Percentiles rank a stretch among this genome's conserved stretches.
Evolutionary conservation across 1,140 invertebrate species (phyloP).

Genomic region (Brachionus rotundiformis): DNA sequence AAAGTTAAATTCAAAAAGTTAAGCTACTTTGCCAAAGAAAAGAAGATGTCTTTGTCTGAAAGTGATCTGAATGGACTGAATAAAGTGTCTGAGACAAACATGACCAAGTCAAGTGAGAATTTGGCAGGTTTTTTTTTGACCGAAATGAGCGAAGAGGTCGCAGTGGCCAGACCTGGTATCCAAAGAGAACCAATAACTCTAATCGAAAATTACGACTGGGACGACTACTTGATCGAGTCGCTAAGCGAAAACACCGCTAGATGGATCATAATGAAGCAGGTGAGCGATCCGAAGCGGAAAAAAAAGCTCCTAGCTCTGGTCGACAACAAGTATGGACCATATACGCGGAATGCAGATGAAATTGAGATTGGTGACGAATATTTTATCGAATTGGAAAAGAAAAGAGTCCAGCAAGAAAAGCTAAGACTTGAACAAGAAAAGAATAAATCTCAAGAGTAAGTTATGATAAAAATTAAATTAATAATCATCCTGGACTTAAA

Average conservation of each 20-base stretch:
- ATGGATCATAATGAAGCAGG: not conserved
- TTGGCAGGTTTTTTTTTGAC: slow-evolving; percentile 8
- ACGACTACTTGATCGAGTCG: slow-evolving; percentile 19
- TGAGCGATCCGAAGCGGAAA: slow-evolving; percentile 16
- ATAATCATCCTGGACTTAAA: too few relatives aligned
- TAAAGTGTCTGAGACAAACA: not conserved
- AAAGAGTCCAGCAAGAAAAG: slow-evolving; percentile 22
- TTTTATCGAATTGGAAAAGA: slow-evolving; percentile 18
- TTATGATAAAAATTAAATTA: too few relatives aligned
- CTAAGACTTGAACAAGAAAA: not conserved
- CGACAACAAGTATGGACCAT: slow-evolving; percentile 35
- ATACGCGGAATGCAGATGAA: not conserved
- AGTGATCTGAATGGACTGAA: not conserved
- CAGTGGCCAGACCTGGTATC: not conserved
- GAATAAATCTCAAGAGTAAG: not conserved
- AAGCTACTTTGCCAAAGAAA: not conserved
- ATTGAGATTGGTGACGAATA: slow-evolving; percentile 32
- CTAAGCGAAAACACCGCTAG: slow-evolving; percentile 45
- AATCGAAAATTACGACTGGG: slow-evolving; percentile 31
- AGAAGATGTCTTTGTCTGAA: not conserved
- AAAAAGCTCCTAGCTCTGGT: slow-evolving; percentile 1
- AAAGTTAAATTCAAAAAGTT: not conserved
- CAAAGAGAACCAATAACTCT: not conserved
- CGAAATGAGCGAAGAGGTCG: not conserved
- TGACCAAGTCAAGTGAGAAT: not conserved